A percentile compares a stretch with the other conserved stretches of the same genome.
Conservation (phyloP, 2,797 vertebrate species). For the Pagetopsis macropterus region DNA sequence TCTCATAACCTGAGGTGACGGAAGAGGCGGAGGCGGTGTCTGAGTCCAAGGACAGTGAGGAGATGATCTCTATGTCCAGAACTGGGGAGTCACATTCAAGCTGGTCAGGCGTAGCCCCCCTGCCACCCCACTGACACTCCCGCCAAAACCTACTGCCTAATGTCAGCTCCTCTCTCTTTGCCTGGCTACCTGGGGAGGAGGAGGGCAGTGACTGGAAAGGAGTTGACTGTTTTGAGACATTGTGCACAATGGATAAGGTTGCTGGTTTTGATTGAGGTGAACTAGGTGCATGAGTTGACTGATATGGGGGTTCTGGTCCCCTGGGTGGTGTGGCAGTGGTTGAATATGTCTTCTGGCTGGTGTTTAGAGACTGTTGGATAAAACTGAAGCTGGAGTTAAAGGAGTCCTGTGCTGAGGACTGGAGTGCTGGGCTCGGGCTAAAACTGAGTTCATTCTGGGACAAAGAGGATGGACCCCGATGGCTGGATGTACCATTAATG, state of each 20-base stretch:
- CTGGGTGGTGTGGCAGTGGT: neutral
- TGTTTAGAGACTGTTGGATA: conserved; percentile 87
- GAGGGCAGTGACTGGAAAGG: conserved; percentile 31
- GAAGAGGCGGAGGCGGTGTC: conserved; percentile 84
- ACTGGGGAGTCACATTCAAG: conserved; percentile 69
- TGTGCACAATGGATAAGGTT: conserved; percentile 15
- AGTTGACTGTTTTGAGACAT: conserved; percentile 27
- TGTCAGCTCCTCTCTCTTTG: conserved; percentile 46
- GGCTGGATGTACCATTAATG: conserved; percentile 17
- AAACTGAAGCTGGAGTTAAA: conserved; percentile 93
- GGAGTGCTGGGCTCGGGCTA: neutral
- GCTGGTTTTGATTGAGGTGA: conserved; percentile 35
- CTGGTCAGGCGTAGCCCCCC: conserved; percentile 39
- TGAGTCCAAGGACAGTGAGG: conserved; percentile 83
- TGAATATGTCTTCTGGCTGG: conserved; percentile 34
- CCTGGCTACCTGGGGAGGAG: conserved; percentile 14
- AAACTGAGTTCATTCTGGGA: conserved; percentile 42
- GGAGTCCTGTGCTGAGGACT: conserved; percentile 33
- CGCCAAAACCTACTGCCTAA: conserved; percentile 63
- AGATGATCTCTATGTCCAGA: conserved; percentile 78
- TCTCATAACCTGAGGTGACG: conserved; percentile 88
- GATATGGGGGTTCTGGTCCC: conserved; percentile 30
- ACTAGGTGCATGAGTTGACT: conserved; percentile 18
- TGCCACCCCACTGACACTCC: conserved; percentile 54
- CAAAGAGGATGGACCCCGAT: neutral